A percentile compares a stretch with the other conserved stretches of the same genome.
phyloP scores from a whole-genome alignment of 2,113 vertebrate genomes.

The Nansenia antarctica region DNA sequence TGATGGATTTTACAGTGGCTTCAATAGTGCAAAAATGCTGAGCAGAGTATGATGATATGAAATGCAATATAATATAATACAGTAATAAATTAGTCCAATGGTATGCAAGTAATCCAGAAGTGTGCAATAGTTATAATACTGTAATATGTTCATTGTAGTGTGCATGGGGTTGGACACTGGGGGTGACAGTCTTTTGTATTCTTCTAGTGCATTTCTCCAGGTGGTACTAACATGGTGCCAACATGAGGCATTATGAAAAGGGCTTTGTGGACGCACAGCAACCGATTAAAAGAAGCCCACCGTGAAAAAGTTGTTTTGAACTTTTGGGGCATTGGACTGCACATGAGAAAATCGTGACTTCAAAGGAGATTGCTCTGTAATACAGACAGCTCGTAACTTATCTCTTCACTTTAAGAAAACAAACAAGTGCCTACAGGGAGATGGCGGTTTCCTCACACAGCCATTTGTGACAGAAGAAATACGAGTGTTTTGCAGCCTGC shows the following conservation, averaged over 20 bases:
- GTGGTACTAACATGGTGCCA: too few species aligned
- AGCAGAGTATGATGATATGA: too few species aligned
- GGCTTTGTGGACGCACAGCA: conserved; percentile 29
- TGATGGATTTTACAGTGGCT: too few species aligned
- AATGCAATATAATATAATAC: too few species aligned
- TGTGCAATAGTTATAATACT: too few species aligned
- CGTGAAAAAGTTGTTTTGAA: not conserved
- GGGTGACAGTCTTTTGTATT: too few species aligned
- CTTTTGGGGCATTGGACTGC: not conserved
- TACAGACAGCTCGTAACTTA: not conserved
- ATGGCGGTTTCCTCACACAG: conserved; percentile 31
- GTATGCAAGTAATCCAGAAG: too few species aligned
- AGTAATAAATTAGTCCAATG: too few species aligned
- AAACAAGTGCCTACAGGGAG: conserved; percentile 28
- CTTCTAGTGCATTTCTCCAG: not conserved
- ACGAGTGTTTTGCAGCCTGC: conserved; percentile 35
- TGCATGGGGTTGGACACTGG: too few species aligned
- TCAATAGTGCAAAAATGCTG: too few species aligned
- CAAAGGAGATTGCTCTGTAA: not conserved
- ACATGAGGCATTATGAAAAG: conserved; percentile 4
- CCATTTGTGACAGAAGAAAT: conserved; percentile 35
- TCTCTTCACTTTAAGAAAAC: not conserved
- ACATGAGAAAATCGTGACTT: not conserved
- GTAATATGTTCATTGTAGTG: too few species aligned
- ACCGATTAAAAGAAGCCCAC: conserved; percentile 11